Base-by-base conservation (phyloP, 2,888 invertebrate species). In the Tribolium freemani region DNA sequence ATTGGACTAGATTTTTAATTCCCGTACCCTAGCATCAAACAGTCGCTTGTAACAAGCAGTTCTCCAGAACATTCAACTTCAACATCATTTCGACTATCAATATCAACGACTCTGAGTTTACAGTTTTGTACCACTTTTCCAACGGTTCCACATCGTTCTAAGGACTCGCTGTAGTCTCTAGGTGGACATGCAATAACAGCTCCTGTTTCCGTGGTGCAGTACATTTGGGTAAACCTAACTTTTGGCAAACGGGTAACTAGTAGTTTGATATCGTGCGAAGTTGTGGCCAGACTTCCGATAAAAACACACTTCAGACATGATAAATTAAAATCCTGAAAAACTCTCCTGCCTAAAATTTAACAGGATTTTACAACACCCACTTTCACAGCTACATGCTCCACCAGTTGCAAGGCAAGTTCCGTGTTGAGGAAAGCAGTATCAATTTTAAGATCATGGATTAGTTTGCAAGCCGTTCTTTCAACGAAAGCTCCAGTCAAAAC, bases 401-500 rank as follows among this genome's bases (percentile, higher is more conserved):
- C 74, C n/a, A 85, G 57, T 31, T 77, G 80, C 51, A 81, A 64
- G 0, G 83, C 82, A 16, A 79, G 75, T 20, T 82, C 79, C 0
- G 83, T 82, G 4, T 81, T 79, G 5, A 84, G 69, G 44, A 84
- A 75, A 2, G 80, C 79, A 38, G 75, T 64, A 53, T 83, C 83
- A 20, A 85, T 79, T 6, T 78, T 73, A 63, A 84, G 78, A 74
- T 85, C 84, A 44, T 84, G 83, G 3, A 84, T 82, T 26, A 83
- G 71, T 53, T 82, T 83, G 64, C 83, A 84, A 9, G 82, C 81
- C 9, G 64, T 72, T 50, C 84, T 74, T 66, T 83, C 84, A 1
- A 76, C 77, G 38, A 83, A 83, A 11, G 69, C 56, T 0, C 76
- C 79, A 0, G 82, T 77, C 21, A 83, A 57, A 9, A 85, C 81